phyloP scores from a whole-genome alignment of 2,113 vertebrate species.

The Damaliscus lunatus region DNA sequence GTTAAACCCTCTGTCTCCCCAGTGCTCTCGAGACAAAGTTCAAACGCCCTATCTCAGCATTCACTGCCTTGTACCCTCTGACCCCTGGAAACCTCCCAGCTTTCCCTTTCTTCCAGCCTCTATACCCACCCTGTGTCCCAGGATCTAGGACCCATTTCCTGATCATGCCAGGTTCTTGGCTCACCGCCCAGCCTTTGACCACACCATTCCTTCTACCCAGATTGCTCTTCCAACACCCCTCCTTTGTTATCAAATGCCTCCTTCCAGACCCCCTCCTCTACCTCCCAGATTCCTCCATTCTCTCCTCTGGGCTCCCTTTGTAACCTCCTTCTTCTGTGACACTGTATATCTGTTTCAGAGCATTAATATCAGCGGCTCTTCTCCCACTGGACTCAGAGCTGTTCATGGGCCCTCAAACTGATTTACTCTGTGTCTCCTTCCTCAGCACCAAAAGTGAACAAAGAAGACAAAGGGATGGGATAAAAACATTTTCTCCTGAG shows the following conservation, averaged over 20 bases:
- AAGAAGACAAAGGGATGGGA: not conserved
- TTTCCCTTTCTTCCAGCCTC: not conserved
- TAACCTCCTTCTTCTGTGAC: not conserved
- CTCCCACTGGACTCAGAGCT: not conserved
- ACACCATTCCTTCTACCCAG: not conserved
- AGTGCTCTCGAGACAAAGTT: not conserved
- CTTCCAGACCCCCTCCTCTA: not conserved
- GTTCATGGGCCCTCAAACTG: not conserved
- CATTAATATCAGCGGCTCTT: not conserved
- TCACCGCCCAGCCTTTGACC: not conserved
- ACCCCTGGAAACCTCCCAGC: not conserved
- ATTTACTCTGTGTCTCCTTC: not conserved
- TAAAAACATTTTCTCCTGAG: not conserved
- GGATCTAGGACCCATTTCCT: not conserved
- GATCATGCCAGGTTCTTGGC: not conserved
- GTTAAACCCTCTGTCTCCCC: not conserved
- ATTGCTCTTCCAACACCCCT: not conserved
- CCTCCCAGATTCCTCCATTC: not conserved
- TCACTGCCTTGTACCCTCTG: not conserved
- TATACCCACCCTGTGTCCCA: not conserved
- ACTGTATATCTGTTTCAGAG: not conserved
- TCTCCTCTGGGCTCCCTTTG: not conserved
- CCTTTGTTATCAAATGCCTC: not conserved
- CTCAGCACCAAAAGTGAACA: not conserved
- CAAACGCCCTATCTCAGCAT: not conserved